phyloP scores from a whole-genome alignment of 1,140 invertebrate species.

The Heliconius eleuchia region DNA sequence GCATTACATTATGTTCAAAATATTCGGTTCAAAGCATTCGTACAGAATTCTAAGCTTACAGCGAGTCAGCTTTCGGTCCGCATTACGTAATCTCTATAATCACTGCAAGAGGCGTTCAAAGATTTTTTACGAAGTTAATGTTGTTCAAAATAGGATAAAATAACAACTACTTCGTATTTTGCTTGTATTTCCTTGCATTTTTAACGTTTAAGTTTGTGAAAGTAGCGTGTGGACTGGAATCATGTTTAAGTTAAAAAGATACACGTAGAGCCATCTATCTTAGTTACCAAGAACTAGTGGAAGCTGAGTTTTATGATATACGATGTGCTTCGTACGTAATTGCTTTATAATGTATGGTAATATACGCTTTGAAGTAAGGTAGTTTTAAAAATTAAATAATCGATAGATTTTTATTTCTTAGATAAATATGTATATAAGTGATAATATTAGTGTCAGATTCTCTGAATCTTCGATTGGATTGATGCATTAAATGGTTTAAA shows the following conservation, averaged over 20 bases:
- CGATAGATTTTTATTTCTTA: too few species aligned
- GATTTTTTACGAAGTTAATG: background rate
- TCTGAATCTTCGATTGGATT: too few species aligned
- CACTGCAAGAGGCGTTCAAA: background rate
- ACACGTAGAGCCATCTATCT: conserved; percentile 13
- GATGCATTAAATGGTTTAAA: too few species aligned
- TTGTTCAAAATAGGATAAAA: background rate
- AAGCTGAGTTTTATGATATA: conserved; percentile 6
- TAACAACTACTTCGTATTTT: background rate
- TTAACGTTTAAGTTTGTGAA: background rate
- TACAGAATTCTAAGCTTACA: conserved; percentile 21
- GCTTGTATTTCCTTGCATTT: background rate
- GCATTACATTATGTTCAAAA: conserved; percentile 27
- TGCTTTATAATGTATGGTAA: conserved; percentile 12
- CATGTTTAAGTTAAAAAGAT: conserved; percentile 8
- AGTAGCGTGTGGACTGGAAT: background rate
- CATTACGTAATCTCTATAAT: conserved; percentile 26
- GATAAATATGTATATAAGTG: too few species aligned
- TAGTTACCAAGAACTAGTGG: conserved; percentile 7
- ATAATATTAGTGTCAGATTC: too few species aligned
- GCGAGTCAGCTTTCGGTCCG: background rate
- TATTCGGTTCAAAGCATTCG: conserved; percentile 34
- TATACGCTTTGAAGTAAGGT: background rate
- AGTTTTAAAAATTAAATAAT: background rate
- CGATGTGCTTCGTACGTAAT: conserved; percentile 13